Base-by-base conservation (phyloP, 2,888 invertebrate species). In the Hirtodrosophila cameraria region DNA sequence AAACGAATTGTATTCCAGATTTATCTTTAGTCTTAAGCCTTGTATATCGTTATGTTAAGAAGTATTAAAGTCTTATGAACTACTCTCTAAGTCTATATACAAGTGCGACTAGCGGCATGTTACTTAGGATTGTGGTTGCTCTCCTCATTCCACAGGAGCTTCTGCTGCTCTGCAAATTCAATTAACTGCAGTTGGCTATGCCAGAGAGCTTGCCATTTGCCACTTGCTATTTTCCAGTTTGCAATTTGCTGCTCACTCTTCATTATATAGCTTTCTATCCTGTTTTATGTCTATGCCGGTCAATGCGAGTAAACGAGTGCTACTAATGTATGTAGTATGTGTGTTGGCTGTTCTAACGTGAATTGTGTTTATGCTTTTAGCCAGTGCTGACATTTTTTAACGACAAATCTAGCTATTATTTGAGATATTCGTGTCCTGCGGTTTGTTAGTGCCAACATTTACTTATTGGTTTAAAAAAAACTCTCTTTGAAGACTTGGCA, bases 101-200 rank as follows among this genome's bases (percentile, higher is more conserved):
- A 23, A 23, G 6, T 23, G 23, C 8, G 23, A 23, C 23, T 23
- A 18, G 18, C 5, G 3, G 1, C 3, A 15, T 7, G n/a, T 0
- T 4, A 18, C 28, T 2, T 12, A 45, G 38, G 2, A 27, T 16
- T 28, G 18, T 38, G 38, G 8, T 28, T n/a, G 18, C 20, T 18
- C 12, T 12, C 27, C 18, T 28, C 30, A 23, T 39, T 35, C 13
- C 41, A 42, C 31, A 15, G 23, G 11, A 18, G 11, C 60, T 1
- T 18, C 33, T 23, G 13, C 18, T 31, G 35, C 48, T 42, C 39
- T 3, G 39, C 53, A 60, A 65, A 75, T 76, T 75, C 75, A 76
- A 78, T 76, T 76, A 78, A 72, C 69, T 63, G 62, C 69, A 72
- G 60, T 68, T 52, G 50, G 41, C 49, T 66, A n/a, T n/a, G 50